Evolutionary conservation across 2,797 vertebrate genomes (phyloP), one percentile per base, ranked within the genome.

Genomic region (Danio aesculapii): DNA sequence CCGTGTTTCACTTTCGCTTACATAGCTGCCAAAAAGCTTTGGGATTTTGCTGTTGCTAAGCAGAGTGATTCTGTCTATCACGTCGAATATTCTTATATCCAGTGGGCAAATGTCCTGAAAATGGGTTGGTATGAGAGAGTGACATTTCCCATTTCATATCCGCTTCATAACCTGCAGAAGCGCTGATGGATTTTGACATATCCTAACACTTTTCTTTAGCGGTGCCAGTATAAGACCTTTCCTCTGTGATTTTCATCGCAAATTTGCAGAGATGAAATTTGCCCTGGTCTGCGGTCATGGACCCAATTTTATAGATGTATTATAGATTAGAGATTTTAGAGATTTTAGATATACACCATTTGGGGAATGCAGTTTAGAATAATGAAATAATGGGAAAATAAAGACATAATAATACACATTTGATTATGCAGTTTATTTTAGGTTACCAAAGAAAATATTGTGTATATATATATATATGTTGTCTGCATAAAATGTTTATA

Each of bases 1-100:
- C 13, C 21, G 68, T 83, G 64, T 43, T 59, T 85, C 74, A 77
- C 77, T 73, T 74, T 79, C 30, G 13, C 49, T 66, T 17, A 43
- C 49, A 19, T 16, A 63, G 63, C 64, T 69, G 46, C 66, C 11
- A 61, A 41, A 12, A 50, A 52, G 21, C 43, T 4, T 17, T 47
- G 19, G 0, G 9, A 30, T 58, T 59, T 41, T 49, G 44, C 41
- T 13, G 10, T 72, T 44, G 39, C 41, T 46, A 19, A 21, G 53
- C 1, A 17, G 7, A 53, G 11, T 17, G 16, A 75, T 64, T 30
- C 39, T 16, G 47, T 52, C 73, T 19, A 13, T 64, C 49, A 14
- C 10, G 5, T 12, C 11, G 5, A 49, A 59, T 19, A 9, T 49
- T 49, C 10, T 39, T 52, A 13, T 59, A 49, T 69, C 12, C n/a